Evolutionary conservation across 1,140 invertebrate genomes (phyloP).

Genomic region (Leptinotarsa undecemlineata): DNA sequence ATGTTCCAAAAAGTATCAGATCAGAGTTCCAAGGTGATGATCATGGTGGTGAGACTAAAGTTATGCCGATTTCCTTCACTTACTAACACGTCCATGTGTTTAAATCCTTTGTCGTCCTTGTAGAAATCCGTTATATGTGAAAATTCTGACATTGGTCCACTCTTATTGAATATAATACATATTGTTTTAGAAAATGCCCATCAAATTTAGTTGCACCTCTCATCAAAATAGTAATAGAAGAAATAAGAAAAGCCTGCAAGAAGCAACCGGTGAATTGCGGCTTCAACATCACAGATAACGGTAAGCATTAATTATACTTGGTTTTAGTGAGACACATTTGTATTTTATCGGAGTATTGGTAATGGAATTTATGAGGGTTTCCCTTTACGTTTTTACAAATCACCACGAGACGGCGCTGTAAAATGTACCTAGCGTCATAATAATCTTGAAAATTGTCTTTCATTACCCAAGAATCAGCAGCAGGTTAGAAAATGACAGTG

Average conservation of each 20-base stretch:
- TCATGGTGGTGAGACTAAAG: background rate
- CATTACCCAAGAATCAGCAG: too few species aligned
- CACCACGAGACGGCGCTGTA: too few species aligned
- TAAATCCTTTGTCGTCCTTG: background rate
- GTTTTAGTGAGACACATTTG: too few species aligned
- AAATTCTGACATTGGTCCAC: background rate
- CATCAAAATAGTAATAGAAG: constrained; percentile 66
- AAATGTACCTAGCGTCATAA: too few species aligned
- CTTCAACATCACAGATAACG: constrained; percentile 61
- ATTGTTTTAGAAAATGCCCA: constrained; percentile 69
- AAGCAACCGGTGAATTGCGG: constrained; percentile 67
- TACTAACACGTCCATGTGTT: background rate
- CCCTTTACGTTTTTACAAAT: too few species aligned
- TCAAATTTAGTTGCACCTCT: constrained; percentile 66
- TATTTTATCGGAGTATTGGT: too few species aligned
- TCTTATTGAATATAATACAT: background rate
- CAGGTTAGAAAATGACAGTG: too few species aligned
- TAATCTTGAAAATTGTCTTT: too few species aligned
- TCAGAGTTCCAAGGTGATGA: too few species aligned
- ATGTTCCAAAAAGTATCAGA: too few species aligned
- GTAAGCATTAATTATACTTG: constrained; percentile 53
- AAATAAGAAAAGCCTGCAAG: constrained; percentile 64
- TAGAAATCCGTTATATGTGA: constrained; percentile 11
- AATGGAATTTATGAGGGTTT: too few species aligned
- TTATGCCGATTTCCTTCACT: background rate